Evolutionary conservation across 2,888 invertebrate species (phyloP).

Genomic region (Steinernema hermaphroditum): DNA sequence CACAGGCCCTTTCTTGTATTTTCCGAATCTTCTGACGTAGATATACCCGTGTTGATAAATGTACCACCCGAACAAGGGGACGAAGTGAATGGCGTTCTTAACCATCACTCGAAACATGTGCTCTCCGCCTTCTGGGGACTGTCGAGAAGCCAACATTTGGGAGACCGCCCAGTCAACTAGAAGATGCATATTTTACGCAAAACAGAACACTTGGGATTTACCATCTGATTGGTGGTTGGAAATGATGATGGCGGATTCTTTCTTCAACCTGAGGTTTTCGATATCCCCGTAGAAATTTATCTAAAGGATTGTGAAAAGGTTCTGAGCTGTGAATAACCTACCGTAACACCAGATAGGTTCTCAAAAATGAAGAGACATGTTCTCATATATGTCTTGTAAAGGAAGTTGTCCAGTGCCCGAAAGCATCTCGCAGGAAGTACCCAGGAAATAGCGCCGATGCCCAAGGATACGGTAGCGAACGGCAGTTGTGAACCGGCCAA

Average conservation of each 20-base stretch:
- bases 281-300: slow-evolving; percentile 54
- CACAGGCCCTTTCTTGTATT: slow-evolving; percentile 52
- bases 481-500: slow-evolving; percentile 44
- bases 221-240: slow-evolving; percentile 62
- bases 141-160: slow-evolving; percentile 57
- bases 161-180: slow-evolving; percentile 61
- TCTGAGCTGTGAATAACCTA: too few relatives aligned
- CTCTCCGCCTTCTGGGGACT: slow-evolving; percentile 49
- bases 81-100: slow-evolving; percentile 58
- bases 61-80: slow-evolving; percentile 65
- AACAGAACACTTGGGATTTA: too few relatives aligned
- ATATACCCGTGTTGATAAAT: slow-evolving; percentile 63
- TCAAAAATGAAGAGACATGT: slow-evolving; percentile 63
- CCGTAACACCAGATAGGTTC: slow-evolving; percentile 52
- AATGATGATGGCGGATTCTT: slow-evolving; percentile 52
- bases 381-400: slow-evolving; percentile 58
- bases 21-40: slow-evolving; percentile 61
- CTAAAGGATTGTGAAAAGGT: slow-evolving; percentile 39
- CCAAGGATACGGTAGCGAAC: slow-evolving; percentile 52
- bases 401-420: slow-evolving; percentile 49
- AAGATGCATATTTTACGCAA: too few relatives aligned
- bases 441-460: slow-evolving; percentile 52
- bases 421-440: slow-evolving; percentile 42
- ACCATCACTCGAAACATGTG: slow-evolving; percentile 57
- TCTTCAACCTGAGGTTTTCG: slow-evolving; percentile 35